A percentile compares a stretch with the other conserved stretches of the same genome.
phyloP scores from a whole-genome alignment of 1,140 invertebrate genomes.

The Batillaria attramentaria region DNA sequence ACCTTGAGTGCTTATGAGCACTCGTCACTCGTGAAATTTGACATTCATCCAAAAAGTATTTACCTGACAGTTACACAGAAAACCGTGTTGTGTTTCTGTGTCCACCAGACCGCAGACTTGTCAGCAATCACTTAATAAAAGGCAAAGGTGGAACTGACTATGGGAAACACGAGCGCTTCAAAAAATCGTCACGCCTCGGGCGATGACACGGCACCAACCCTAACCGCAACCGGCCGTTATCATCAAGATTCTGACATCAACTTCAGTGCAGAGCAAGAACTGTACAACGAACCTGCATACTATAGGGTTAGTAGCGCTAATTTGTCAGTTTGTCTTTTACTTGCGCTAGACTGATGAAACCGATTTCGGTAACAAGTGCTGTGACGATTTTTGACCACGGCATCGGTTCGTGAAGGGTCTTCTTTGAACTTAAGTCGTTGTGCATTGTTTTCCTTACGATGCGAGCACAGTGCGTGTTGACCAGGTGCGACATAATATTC shows the following conservation, averaged over 20 bases:
- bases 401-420: too few relatives aligned
- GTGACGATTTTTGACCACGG: too few relatives aligned
- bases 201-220: slow-evolving; percentile 60
- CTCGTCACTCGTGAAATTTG: too few relatives aligned
- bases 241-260: background rate
- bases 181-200: slow-evolving; percentile 62
- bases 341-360: too few relatives aligned
- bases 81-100: background rate
- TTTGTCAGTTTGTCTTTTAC: too few relatives aligned
- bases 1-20: slow-evolving; percentile 5
- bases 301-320: background rate
- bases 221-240: slow-evolving; percentile 47
- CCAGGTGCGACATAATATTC: too few relatives aligned
- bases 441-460: too few relatives aligned
- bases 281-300: background rate
- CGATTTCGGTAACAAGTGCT: too few relatives aligned
- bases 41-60: too few relatives aligned
- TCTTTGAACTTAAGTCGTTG: too few relatives aligned
- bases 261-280: slow-evolving; percentile 11
- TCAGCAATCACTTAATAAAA: too few relatives aligned
- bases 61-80: background rate
- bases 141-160: slow-evolving; percentile 19
- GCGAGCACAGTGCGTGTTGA: too few relatives aligned
- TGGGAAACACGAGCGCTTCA: slow-evolving; percentile 59
- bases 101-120: background rate